These are phyloP conservation scores for Lasioglossum albipes DNA, from an alignment of 1,140 invertebrate genomes.

Conservation along the genomic window DNA sequence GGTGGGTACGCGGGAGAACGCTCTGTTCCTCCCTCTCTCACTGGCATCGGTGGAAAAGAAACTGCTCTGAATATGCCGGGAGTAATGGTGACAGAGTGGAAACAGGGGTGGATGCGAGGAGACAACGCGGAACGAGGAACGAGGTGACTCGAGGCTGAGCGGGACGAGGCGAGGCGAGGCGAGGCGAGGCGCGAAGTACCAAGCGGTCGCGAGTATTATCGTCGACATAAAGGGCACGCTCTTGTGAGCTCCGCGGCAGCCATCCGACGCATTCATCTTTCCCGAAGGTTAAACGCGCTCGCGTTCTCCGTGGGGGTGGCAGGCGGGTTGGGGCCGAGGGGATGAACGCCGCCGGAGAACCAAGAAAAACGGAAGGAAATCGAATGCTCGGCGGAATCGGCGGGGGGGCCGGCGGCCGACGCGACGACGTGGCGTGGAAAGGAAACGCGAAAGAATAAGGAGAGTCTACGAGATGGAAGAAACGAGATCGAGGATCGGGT, in stretches of 20 bases:
- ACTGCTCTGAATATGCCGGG: neutral
- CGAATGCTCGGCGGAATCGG: neutral
- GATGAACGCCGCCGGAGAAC: neutral
- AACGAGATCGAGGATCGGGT: neutral
- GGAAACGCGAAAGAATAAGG: neutral
- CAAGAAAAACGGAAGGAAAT: neutral
- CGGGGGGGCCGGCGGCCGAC: too few species aligned
- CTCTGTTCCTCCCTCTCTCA: neutral
- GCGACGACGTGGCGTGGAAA: neutral
- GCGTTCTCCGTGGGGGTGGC: neutral
- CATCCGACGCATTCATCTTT: constrained; percentile 44
- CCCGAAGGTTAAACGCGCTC: constrained; percentile 36
- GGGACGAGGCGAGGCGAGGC: neutral
- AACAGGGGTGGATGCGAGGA: neutral
- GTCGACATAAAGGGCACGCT: constrained; percentile 21
- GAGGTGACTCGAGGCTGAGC: neutral
- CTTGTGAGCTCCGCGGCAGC: constrained; percentile 12
- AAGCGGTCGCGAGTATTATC: constrained; percentile 37
- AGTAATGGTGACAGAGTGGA: constrained; percentile 1
- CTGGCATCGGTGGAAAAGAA: neutral
- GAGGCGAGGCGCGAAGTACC: neutral
- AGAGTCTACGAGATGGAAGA: neutral
- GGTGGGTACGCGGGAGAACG: neutral
- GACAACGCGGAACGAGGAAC: constrained; percentile 23
- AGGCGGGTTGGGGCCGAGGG: neutral